Evolutionary conservation across 2,797 vertebrate species (phyloP).

Genomic region (Halcyon leucocephala): DNA sequence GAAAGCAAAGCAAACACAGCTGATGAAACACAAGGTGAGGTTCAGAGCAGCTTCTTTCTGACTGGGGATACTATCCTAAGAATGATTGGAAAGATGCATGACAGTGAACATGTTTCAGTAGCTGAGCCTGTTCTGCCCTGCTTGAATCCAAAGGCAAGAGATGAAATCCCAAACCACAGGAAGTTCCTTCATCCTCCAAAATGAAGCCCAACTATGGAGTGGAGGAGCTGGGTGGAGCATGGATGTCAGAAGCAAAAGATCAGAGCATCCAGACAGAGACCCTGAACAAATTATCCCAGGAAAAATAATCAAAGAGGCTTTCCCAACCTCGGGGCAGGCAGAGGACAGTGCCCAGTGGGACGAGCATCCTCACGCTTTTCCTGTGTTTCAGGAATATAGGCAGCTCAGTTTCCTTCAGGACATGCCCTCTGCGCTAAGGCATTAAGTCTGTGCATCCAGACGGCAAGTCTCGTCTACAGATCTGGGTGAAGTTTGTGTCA

Average conservation of each 20-base stretch:
- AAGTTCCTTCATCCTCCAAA: not conserved
- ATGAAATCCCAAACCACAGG: not conserved
- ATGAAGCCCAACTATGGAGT: fast-evolving
- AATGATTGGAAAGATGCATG: fast-evolving
- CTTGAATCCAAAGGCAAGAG: not conserved
- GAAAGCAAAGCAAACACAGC: not conserved
- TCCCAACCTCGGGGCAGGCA: not conserved
- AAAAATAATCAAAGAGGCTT: not conserved
- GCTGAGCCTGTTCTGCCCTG: not conserved
- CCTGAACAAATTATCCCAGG: fast-evolving
- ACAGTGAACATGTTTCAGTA: fast-evolving
- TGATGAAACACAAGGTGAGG: not conserved
- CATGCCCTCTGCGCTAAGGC: not conserved
- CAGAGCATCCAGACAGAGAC: not conserved
- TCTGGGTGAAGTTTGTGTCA: not conserved
- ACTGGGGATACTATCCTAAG: fast-evolving
- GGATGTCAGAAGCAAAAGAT: too few species aligned
- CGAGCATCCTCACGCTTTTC: not conserved
- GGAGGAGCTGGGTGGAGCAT: fast-evolving
- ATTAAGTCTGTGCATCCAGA: too few species aligned
- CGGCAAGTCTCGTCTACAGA: fast-evolving
- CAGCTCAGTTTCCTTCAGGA: not conserved
- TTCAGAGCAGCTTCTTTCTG: not conserved
- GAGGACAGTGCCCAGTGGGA: not conserved
- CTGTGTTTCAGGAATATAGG: not conserved